Evolutionary conservation across 2,113 vertebrate genomes (phyloP).

Genomic region (Ciconia maguari): DNA sequence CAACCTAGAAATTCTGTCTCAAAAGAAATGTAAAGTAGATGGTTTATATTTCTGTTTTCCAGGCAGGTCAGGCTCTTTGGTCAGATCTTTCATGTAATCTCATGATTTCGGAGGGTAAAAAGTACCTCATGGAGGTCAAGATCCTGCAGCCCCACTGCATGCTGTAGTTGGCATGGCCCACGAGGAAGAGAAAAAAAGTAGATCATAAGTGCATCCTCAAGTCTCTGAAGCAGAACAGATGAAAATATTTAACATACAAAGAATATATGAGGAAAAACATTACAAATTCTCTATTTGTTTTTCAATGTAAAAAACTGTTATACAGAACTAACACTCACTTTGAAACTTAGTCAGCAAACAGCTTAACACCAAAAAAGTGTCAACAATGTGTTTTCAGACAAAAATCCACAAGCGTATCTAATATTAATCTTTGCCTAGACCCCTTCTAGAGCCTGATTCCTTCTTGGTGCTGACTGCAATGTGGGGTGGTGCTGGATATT

Average conservation of each 20-base stretch:
- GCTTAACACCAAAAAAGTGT: not conserved
- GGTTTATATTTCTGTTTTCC: not conserved
- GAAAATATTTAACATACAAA: not conserved
- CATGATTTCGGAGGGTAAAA: not conserved
- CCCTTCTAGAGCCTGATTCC: not conserved
- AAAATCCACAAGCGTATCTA: not conserved
- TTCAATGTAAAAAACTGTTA: not conserved
- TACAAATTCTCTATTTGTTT: not conserved
- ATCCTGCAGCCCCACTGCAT: not conserved
- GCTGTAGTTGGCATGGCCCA: not conserved
- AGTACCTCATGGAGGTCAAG: not conserved
- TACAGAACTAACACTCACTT: not conserved
- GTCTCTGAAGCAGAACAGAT: not conserved
- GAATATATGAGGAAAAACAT: not conserved
- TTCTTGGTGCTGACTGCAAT: not conserved
- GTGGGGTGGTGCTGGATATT: not conserved
- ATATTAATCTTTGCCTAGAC: not conserved
- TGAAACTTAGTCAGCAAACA: not conserved
- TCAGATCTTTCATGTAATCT: not conserved
- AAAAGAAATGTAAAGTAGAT: not conserved
- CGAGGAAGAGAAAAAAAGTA: fast-evolving
- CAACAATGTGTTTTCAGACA: not conserved
- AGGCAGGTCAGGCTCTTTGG: not conserved
- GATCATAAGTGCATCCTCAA: not conserved
- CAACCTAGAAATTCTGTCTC: not conserved